Percentiles rank a stretch among this genome's conserved stretches.
These are phyloP conservation scores for Tautogolabrus adspersus DNA, from an alignment of 2,113 vertebrate genomes.

Conservation along the genomic window DNA sequence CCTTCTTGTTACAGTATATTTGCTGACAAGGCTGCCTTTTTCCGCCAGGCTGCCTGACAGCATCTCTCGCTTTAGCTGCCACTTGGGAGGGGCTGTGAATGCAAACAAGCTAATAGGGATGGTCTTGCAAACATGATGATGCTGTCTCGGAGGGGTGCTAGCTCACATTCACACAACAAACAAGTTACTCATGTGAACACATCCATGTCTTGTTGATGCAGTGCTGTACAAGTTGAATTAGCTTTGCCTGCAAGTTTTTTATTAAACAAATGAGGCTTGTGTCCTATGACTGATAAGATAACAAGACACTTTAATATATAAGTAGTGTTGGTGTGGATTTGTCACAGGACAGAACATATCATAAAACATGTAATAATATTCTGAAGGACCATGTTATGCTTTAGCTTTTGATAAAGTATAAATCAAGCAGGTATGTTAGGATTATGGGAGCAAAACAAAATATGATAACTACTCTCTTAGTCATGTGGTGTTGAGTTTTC, in stretches of 20 bases:
- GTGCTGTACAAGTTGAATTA: conserved; percentile 44
- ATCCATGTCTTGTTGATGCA: conserved; percentile 46
- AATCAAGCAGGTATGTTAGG: background rate
- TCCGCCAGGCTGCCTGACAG: conserved; percentile 62
- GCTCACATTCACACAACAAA: conserved; percentile 66
- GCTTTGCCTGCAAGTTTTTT: conserved; percentile 22
- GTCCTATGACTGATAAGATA: conserved; percentile 54
- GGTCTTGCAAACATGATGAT: conserved; percentile 66
- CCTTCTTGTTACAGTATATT: conserved; percentile 52
- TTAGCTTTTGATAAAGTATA: background rate
- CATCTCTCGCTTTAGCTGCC: conserved; percentile 67
- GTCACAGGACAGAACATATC: conserved; percentile 8
- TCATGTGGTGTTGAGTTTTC: background rate
- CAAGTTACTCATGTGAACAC: conserved; percentile 62
- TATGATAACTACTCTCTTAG: background rate
- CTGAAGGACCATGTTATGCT: background rate
- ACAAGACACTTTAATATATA: conserved; percentile 29
- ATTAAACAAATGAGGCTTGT: conserved; percentile 7
- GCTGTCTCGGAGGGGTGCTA: conserved; percentile 61
- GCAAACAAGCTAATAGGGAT: conserved; percentile 78
- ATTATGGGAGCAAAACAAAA: background rate
- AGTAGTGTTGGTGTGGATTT: conserved; percentile 9
- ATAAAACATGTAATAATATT: background rate
- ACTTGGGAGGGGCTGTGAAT: conserved; percentile 73
- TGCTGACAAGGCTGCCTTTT: conserved; percentile 64